These are phyloP conservation scores for Oxyteleia sp. DNA, from an alignment of 2,888 invertebrate species.

Conservation along the genomic window DNA sequence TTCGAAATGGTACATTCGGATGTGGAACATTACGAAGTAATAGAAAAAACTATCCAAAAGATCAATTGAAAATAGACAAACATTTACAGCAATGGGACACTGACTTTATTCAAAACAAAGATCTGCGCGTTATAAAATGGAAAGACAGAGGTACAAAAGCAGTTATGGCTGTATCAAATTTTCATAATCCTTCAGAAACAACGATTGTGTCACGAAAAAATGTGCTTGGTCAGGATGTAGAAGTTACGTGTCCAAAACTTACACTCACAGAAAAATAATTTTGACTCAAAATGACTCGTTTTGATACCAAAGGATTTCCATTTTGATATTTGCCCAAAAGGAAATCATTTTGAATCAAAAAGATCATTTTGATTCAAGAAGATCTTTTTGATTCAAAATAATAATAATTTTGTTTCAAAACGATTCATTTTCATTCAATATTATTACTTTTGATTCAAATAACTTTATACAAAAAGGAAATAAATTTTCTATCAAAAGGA, in stretches of 20 bases:
- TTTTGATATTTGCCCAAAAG: too few species aligned
- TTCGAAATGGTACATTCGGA: conserved; percentile 28
- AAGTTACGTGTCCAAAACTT: conserved; percentile 31
- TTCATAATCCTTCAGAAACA: conserved; percentile 31
- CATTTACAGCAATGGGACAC: conserved; percentile 41
- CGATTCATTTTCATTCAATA: too few species aligned
- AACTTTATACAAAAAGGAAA: too few species aligned
- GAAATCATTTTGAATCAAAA: too few species aligned
- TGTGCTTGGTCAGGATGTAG: background rate
- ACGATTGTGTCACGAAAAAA: background rate
- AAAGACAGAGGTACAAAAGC: conserved; percentile 34
- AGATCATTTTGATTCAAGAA: too few species aligned
- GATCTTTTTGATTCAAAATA: too few species aligned
- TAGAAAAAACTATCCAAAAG: conserved; percentile 33
- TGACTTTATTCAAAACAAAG: conserved; percentile 15
- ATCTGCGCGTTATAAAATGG: conserved; percentile 43
- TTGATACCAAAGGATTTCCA: too few species aligned
- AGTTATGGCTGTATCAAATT: conserved; percentile 35
- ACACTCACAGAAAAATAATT: too few species aligned
- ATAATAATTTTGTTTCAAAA: too few species aligned
- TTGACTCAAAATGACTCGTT: too few species aligned
- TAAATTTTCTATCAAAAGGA: too few species aligned
- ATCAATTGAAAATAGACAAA: conserved; percentile 43
- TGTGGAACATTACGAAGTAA: conserved; percentile 37
- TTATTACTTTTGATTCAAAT: too few species aligned